Evolutionary conservation across 2,797 vertebrate species (phyloP), one percentile per base, ranked within the genome.

Genomic region (Pyrocephalus nanus): DNA sequence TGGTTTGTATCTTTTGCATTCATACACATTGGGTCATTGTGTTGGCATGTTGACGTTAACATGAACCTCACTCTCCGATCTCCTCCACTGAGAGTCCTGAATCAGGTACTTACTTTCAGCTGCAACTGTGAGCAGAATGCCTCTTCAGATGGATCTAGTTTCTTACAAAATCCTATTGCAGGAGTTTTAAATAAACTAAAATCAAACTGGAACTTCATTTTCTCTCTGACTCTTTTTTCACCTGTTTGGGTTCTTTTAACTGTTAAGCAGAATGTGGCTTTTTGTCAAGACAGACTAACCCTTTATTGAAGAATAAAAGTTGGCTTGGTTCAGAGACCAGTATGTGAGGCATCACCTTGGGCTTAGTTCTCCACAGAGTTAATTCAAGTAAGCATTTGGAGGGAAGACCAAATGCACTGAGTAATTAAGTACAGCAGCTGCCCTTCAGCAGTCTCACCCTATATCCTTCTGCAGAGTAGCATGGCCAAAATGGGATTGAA

Each of bases 201-300:
- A 70, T 2, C 14, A 77, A 65, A 8, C 27, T 60, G 23, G 7
- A 2, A 18, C 11, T 86, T 13, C 54, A 11, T 70, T 65, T 50
- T 16, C 0, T 50, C 7, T 36, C 18, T n/a, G 1, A 16, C 2
- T 23, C 1, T 29, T 22, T 15, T 10, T 2, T 2, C 2, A 1
- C 0, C 3, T 26, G 25, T 50, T 50, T 50, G 48, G 25, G 8
- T 19, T 17, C 8, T 3, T 34, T 23, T 62, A 51, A 32, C 29
- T 45, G 1, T 17, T 61, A 62, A 50, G 11, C 8, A 65, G 67
- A 89, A 79, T 2, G 3, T 42, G 48, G 43, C 4, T 15, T 75
- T 73, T 62, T 67, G 15, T 34, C 22, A 72, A 38, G 45, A 64
- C 5, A 32, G 11, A 38, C 9, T 64, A 69, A 12, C 4, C 6